Evolutionary conservation across 2,797 vertebrate species (phyloP).

Genomic region (Hirundo rustica): DNA sequence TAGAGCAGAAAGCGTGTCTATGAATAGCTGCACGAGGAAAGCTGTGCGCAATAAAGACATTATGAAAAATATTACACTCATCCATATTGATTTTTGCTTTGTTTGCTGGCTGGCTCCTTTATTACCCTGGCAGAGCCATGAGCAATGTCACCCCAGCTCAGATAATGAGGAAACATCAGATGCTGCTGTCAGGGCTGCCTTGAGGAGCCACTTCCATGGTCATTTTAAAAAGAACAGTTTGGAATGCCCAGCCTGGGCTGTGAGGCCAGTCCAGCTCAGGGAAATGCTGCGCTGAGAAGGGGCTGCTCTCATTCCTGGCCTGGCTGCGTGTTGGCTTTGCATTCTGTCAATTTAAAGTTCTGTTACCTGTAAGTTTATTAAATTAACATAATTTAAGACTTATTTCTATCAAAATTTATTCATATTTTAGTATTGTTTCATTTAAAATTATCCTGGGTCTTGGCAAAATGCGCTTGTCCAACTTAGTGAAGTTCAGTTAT

Average conservation of each 20-base stretch:
- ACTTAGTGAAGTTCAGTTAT: background rate
- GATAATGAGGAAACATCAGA: constrained; percentile 19
- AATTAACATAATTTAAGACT: background rate
- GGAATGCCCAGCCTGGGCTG: background rate
- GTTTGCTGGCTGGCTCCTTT: constrained; percentile 36
- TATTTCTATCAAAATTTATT: background rate
- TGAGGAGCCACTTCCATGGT: background rate
- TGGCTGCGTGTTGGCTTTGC: background rate
- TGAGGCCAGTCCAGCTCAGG: background rate
- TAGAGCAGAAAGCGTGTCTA: background rate
- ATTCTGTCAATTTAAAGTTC: background rate
- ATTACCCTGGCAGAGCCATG: constrained; percentile 37
- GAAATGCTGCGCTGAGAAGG: background rate
- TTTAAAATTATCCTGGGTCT: background rate
- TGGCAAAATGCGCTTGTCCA: background rate
- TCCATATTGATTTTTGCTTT: constrained; percentile 64
- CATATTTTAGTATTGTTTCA: background rate
- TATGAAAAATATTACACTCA: constrained; percentile 51
- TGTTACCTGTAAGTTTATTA: background rate
- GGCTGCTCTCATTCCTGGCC: background rate
- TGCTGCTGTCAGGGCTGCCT: constrained; percentile 2
- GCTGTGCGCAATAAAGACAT: constrained; percentile 2
- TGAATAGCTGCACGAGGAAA: background rate
- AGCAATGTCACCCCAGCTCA: constrained; percentile 52
- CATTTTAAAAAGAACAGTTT: background rate